Base-by-base conservation (phyloP, 2,797 vertebrate genomes). In the Parauchenoglanis punctatus region DNA sequence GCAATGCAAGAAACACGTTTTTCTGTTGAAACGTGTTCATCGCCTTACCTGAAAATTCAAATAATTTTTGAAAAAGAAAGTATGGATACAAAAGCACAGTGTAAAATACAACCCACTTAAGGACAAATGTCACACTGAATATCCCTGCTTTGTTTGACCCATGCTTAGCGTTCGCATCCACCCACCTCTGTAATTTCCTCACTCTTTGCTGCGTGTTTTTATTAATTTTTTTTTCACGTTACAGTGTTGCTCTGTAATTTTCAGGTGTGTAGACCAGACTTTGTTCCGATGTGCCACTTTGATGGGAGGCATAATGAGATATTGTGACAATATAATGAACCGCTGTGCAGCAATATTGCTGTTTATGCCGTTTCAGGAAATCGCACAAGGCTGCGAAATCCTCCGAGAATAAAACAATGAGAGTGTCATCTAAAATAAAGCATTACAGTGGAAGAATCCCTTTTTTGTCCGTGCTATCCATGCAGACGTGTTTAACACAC, bases 241-340 rank as follows among this genome's bases (percentile, higher is more conserved):
- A 2, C 40, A 11, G 17, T 17, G 59, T 23, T 44, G 25, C 68
- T 87, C 72, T 54, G 31, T 87, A 67, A 77, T 84, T 40, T 78
- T 28, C 70, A 56, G 44, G 68, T 75, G 40, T 82, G 31, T 28
- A 28, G 15, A 58, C 4, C 31, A 86, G 85, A 56, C 75, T 59
- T 78, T 78, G 59, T 84, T 82, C 44, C 40, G 31, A 58, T 12
- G 65, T 75, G 72, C 25, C 31, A 67, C 35, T 56, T 54, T 31
- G 73, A 59, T 46, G 31, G 23, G 11, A 49, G 73, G 82, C 52
- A 70, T 87, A 87, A 84, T 72, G 82, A 87, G 82, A 67, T 77
- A 84, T 70, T 80, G 17, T 58, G 52, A 35, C 56, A 84, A 46
- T 59, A 49, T 87, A 80, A 84, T 78, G 58, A 78, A 87, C 67